phyloP scores from a whole-genome alignment of 2,888 invertebrate species.

The Petrophora chlorosata region DNA sequence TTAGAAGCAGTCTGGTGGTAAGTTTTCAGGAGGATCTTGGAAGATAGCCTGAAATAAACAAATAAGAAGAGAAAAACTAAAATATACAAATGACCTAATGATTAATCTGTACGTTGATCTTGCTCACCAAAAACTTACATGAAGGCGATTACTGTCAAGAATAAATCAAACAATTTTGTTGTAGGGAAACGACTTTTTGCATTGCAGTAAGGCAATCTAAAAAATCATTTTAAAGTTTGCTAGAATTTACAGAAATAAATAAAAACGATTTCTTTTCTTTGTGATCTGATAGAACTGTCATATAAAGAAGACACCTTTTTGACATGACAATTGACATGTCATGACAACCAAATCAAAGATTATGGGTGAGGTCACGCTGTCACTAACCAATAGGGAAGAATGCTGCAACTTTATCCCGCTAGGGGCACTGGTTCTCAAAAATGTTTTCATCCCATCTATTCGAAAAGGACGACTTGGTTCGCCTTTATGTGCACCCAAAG shows the following conservation, averaged over 20 bases:
- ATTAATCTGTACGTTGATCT: background rate
- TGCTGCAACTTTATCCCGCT: no score
- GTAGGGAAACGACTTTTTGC: slow-evolving; percentile 29
- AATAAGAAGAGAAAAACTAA: background rate
- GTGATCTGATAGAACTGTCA: slow-evolving; percentile 1
- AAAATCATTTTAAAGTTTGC: slow-evolving; percentile 9
- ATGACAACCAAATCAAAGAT: no score
- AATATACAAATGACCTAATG: background rate
- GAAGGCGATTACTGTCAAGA: slow-evolving; percentile 40
- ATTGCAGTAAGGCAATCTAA: slow-evolving; percentile 20
- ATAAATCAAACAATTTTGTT: slow-evolving; percentile 28
- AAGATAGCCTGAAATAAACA: slow-evolving; percentile 51
- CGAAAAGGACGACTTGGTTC: no score
- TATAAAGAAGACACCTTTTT: background rate
- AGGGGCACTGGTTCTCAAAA: no score
- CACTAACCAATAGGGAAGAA: no score
- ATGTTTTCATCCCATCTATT: no score
- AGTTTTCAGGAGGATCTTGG: slow-evolving; percentile 40
- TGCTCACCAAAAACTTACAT: slow-evolving; percentile 22
- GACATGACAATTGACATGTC: background rate
- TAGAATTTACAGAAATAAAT: slow-evolving; percentile 7
- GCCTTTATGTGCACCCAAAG: no score
- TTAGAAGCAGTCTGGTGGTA: slow-evolving; percentile 48
- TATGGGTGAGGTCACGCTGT: no score
- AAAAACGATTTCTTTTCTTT: slow-evolving; percentile 23